Conservation (phyloP, 2,888 invertebrate genomes). For the Dasypolia templi region DNA sequence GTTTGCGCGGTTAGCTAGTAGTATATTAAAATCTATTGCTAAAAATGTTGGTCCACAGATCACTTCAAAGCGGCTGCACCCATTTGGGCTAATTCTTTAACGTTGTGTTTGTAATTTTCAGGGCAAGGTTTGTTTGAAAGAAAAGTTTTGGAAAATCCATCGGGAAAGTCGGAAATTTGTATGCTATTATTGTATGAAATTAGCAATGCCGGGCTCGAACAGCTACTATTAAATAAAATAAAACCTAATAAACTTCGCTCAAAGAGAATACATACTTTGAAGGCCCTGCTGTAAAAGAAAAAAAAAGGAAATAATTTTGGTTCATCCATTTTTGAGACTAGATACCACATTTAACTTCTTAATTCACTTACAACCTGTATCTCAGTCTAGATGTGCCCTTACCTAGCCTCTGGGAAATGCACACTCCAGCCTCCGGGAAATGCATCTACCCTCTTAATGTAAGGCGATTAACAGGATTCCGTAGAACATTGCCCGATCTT, state of each 20-base stretch:
- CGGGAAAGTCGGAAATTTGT: no score
- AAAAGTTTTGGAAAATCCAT: no score
- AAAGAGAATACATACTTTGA: background rate
- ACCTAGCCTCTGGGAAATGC: slow-evolving; percentile 45
- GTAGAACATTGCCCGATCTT: slow-evolving; percentile 58
- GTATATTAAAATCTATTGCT: no score
- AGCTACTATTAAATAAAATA: no score
- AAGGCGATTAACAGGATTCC: slow-evolving; percentile 70
- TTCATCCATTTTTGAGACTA: background rate
- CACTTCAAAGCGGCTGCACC: no score
- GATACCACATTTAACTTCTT: background rate
- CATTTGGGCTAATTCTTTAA: no score
- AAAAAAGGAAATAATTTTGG: background rate
- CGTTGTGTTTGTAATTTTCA: no score
- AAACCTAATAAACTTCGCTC: background rate
- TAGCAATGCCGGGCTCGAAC: no score
- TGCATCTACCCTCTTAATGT: slow-evolving; percentile 63
- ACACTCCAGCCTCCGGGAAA: slow-evolving; percentile 33
- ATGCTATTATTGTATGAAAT: no score
- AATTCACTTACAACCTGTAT: slow-evolving; percentile 17
- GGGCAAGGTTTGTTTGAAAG: no score
- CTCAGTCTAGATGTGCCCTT: slow-evolving; percentile 11
- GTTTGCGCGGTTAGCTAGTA: no score
- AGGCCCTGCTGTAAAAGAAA: background rate
- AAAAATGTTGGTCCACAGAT: no score